These are phyloP conservation scores for Lordiphosa andalusiaca DNA, from an alignment of 2,888 invertebrate genomes.

Conservation along the genomic window DNA sequence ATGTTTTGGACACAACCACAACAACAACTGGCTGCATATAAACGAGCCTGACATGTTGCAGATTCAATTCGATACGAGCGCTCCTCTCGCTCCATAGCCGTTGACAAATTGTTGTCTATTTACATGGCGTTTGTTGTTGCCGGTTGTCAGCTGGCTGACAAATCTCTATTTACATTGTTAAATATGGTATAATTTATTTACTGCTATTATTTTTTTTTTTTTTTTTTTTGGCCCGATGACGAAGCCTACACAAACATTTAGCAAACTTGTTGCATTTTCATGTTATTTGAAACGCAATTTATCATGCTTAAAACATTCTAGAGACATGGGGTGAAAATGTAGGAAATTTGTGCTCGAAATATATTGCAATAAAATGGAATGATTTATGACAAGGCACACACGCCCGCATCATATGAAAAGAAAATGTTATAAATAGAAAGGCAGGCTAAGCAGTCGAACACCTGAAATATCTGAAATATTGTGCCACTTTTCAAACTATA, in stretches of 20 bases:
- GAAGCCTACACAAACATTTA: slow-evolving; percentile 48
- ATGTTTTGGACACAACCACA: slow-evolving; percentile 54
- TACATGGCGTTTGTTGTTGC: slow-evolving; percentile 57
- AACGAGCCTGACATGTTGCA: slow-evolving; percentile 17
- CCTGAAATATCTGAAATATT: slow-evolving; percentile 49
- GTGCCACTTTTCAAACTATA: slow-evolving; percentile 46
- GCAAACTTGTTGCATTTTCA: slow-evolving; percentile 64
- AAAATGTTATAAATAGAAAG: slow-evolving; percentile 44
- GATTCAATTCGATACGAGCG: slow-evolving; percentile 10
- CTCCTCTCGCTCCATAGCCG: slow-evolving; percentile 11
- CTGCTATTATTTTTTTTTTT: slow-evolving; percentile 44
- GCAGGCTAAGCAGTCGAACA: slow-evolving; percentile 35
- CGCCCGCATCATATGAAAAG: slow-evolving; percentile 42
- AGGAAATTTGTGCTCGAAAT: slow-evolving; percentile 52
- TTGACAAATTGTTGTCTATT: slow-evolving; percentile 63
- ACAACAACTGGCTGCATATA: slow-evolving; percentile 11
- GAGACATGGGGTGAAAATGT: slow-evolving; percentile 9
- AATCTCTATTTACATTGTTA: slow-evolving; percentile 64
- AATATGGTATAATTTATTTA: slow-evolving; percentile 60
- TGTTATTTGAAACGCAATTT: slow-evolving; percentile 54
- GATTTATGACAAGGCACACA: slow-evolving; percentile 52
- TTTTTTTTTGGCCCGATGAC: slow-evolving; percentile 33
- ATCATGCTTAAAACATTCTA: slow-evolving; percentile 41
- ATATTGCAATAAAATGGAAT: slow-evolving; percentile 64
- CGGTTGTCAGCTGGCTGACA: slow-evolving; percentile 52